Percentiles rank a stretch among this genome's conserved stretches.
phyloP scores from a whole-genome alignment of 2,888 invertebrate species.

The Atherix ibis region DNA sequence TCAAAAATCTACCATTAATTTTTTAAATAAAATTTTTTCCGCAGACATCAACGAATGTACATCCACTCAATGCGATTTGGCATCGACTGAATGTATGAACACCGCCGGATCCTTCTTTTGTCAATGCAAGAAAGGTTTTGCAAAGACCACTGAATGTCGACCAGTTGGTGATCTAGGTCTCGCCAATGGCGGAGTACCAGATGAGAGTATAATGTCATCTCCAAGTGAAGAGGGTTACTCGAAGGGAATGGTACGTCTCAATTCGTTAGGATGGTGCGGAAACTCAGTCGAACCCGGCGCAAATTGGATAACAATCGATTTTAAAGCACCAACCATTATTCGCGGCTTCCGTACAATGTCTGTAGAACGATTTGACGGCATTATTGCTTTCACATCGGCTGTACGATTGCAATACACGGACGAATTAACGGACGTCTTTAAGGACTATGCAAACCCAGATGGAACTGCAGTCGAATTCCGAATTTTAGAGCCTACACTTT shows the following conservation, averaged over 20 bases:
- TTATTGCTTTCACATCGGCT: constrained; percentile 76
- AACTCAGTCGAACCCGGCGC: constrained; percentile 68
- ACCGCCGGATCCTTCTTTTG: constrained; percentile 79
- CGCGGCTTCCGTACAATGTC: constrained; percentile 85
- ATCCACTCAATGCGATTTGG: constrained; percentile 75
- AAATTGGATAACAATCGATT: constrained; percentile 77
- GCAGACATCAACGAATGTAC: constrained; percentile 87
- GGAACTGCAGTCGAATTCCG: constrained; percentile 87
- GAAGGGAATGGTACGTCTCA: constrained; percentile 69
- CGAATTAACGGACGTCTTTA: constrained; percentile 74
- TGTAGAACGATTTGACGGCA: constrained; percentile 65
- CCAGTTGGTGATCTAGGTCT: constrained; percentile 77
- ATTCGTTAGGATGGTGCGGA: constrained; percentile 82
- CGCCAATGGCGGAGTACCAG: constrained; percentile 71
- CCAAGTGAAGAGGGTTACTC: constrained; percentile 65
- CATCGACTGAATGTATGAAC: constrained; percentile 82
- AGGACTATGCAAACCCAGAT: constrained; percentile 83
- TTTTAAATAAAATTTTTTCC: no score
- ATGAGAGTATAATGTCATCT: constrained; percentile 76
- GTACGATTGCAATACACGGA: constrained; percentile 75
- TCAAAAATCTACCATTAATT: no score
- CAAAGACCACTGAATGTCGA: constrained; percentile 73
- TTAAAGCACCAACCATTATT: constrained; percentile 75
- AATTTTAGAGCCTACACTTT: constrained; percentile 77
- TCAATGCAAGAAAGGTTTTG: constrained; percentile 69